Conservation (phyloP, 2,113 vertebrate species). For the Chaetura pelagica region DNA sequence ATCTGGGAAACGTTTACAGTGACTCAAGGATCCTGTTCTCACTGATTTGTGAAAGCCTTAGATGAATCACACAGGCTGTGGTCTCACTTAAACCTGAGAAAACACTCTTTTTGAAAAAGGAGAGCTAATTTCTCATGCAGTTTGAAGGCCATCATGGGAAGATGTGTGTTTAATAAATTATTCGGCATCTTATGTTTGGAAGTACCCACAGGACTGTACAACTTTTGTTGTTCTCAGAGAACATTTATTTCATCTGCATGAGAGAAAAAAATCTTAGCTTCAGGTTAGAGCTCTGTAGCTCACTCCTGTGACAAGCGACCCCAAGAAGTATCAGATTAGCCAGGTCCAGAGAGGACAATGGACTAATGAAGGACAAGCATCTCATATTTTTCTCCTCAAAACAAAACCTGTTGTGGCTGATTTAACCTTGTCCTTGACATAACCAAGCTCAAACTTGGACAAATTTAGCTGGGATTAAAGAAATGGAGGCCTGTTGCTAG, state of each 20-base stretch:
- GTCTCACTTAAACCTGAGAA: not conserved
- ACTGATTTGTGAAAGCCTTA: not conserved
- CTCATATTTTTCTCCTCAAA: not conserved
- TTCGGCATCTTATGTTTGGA: fast-evolving
- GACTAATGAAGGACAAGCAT: not conserved
- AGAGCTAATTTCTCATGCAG: not conserved
- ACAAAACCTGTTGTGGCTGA: not conserved
- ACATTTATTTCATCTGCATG: not conserved
- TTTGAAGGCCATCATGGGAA: not conserved
- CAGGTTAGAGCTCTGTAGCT: not conserved
- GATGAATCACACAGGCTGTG: not conserved
- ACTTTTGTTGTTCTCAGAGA: not conserved
- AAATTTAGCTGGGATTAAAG: not conserved
- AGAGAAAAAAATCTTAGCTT: not conserved
- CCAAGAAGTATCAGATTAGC: not conserved
- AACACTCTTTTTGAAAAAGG: not conserved
- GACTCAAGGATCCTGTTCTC: not conserved
- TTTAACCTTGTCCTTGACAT: not conserved
- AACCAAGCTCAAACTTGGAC: not conserved
- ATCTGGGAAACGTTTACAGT: conserved; percentile 29
- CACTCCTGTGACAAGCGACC: fast-evolving
- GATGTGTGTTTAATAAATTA: not conserved
- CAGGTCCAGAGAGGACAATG: not conserved
- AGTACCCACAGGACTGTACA: not conserved
- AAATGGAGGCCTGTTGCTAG: not conserved